phyloP scores from a whole-genome alignment of 2,113 vertebrate species.

The Sander lucioperca region DNA sequence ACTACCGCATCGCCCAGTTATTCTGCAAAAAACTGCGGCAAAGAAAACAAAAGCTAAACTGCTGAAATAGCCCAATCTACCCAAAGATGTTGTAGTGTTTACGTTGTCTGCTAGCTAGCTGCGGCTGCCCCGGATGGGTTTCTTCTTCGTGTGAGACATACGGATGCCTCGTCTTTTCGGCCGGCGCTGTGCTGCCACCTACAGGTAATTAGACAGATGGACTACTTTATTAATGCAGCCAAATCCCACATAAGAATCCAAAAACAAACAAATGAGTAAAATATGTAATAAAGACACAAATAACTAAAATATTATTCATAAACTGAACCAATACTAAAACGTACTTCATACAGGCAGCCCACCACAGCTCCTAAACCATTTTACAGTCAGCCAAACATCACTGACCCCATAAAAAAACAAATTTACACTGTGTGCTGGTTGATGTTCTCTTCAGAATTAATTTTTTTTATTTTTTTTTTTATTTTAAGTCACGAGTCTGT shows the following conservation, averaged over 20 bases:
- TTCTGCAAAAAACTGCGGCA: not conserved
- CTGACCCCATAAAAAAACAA: not conserved
- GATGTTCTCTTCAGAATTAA: not conserved
- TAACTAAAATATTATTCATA: no score
- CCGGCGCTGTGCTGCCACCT: slow-evolving; percentile 28
- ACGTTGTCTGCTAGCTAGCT: slow-evolving; percentile 62
- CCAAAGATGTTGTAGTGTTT: slow-evolving; percentile 60
- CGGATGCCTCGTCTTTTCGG: rapidly evolving
- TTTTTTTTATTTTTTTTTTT: not conserved
- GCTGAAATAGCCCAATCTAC: not conserved
- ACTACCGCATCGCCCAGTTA: slow-evolving; percentile 7
- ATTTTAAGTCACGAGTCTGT: not conserved
- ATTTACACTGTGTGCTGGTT: not conserved
- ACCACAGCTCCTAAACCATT: not conserved
- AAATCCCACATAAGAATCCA: not conserved
- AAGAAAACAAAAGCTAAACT: not conserved
- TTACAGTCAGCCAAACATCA: not conserved
- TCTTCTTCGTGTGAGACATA: slow-evolving; percentile 28
- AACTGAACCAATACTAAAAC: no score
- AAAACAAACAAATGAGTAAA: not conserved
- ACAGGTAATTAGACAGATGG: not conserved
- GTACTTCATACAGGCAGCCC: no score
- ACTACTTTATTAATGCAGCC: not conserved
- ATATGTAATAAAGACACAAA: not conserved
- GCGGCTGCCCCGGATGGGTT: slow-evolving; percentile 21